Conservation (phyloP, 2,113 vertebrate genomes). For the Bostrychus sinensis region DNA sequence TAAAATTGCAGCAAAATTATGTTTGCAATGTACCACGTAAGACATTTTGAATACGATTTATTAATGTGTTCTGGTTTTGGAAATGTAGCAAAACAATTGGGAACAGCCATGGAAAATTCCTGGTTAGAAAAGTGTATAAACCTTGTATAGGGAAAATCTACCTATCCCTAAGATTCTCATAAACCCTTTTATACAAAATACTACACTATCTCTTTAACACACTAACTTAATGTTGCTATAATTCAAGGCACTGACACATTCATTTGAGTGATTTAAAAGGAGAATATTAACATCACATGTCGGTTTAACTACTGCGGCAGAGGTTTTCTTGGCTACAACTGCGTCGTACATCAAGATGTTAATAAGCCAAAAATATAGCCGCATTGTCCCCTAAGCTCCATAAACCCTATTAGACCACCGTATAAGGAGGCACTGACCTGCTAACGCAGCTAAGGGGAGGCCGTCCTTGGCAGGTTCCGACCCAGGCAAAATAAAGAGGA, state of each 20-base stretch:
- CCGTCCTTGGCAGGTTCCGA: slow-evolving; percentile 40
- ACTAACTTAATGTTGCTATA: background rate
- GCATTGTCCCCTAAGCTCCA: slow-evolving; percentile 34
- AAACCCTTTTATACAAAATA: background rate
- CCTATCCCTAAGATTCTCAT: background rate
- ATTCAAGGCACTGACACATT: background rate
- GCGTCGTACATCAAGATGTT: slow-evolving; percentile 25
- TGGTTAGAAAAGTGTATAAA: background rate
- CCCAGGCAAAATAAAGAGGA: slow-evolving; percentile 67
- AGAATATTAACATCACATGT: slow-evolving; percentile 21
- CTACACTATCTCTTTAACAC: background rate
- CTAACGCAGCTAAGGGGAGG: slow-evolving; percentile 30
- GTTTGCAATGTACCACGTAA: too few species aligned
- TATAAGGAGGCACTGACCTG: slow-evolving; percentile 28
- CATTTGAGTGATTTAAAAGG: slow-evolving; percentile 1
- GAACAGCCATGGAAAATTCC: too few species aligned
- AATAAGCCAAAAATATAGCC: slow-evolving; percentile 27
- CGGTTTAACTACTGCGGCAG: slow-evolving; percentile 6
- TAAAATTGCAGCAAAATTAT: too few species aligned
- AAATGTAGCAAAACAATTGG: too few species aligned
- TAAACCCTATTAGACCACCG: slow-evolving; percentile 62
- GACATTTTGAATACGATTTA: too few species aligned
- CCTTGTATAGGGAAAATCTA: background rate
- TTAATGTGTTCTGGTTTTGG: too few species aligned
- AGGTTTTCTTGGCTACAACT: slow-evolving; percentile 25